Conservation (phyloP, 1,140 invertebrate genomes). For the Sinella curviseta region DNA sequence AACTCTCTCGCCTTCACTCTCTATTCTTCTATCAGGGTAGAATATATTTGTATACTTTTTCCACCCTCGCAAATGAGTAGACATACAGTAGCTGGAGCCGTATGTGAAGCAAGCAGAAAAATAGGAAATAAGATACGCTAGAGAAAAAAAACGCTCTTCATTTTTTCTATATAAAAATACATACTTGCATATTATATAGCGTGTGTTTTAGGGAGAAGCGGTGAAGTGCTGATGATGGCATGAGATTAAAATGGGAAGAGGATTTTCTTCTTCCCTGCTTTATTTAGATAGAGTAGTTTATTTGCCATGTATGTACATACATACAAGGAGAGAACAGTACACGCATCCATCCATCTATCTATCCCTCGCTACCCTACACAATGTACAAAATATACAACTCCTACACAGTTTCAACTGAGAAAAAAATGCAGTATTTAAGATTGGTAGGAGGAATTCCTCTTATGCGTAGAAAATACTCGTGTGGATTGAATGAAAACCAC, state of each 20-base stretch:
- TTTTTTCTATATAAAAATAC: not conserved
- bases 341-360: no score
- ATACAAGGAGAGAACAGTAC: no score
- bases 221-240: slow-evolving; percentile 49
- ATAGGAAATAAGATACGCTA: slow-evolving; percentile 49
- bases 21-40: not conserved
- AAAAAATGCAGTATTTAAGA: no score
- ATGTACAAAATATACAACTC: no score
- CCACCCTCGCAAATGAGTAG: not conserved
- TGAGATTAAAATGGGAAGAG: slow-evolving; percentile 48
- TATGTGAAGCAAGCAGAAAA: not conserved
- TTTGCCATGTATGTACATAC: no score
- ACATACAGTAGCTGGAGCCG: not conserved
- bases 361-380: no score
- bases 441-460: no score
- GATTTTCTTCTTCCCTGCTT: slow-evolving; percentile 39
- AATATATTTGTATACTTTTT: not conserved
- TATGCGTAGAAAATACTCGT: no score
- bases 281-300: not conserved
- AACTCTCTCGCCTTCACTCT: slow-evolving; percentile 10
- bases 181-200: not conserved
- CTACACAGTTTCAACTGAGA: no score
- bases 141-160: slow-evolving; percentile 1
- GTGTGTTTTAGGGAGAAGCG: slow-evolving; percentile 23
- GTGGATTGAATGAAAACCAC: no score